Evolutionary conservation across 2,113 vertebrate genomes (phyloP), one percentile per base, ranked within the genome.

Genomic region (Mustelus asterias): DNA sequence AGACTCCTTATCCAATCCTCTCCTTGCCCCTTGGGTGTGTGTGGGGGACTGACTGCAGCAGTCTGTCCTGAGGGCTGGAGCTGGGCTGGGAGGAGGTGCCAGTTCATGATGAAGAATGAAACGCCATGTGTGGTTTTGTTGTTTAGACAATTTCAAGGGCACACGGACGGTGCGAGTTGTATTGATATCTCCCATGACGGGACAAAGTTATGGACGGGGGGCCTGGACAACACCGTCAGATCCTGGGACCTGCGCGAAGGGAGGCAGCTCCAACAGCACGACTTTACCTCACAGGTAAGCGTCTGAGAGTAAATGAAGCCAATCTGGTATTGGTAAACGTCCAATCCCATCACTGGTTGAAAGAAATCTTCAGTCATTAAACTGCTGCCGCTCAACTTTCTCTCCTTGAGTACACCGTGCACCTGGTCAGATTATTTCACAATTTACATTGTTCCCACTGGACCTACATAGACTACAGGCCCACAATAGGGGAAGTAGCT

Each of bases 231-330:
- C 97, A 99, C 99, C 0, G 99, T 99, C 80, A 98, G 99, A 3
- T 99, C 98, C 96, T 99, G 99, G 99, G 99, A 99, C 96, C 97
- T 99, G 96, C 97, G 99, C 93, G 99, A 99, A 96, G 99, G 99
- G 0, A 97, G 99, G 1, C 99, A 99, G 97, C 98, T 99, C 8
- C 99, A 99, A 98, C 99, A 99, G 96, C 99, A 99, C 0, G 99
- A 99, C 98, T 99, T 99, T 72, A 99, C 99, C 97, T 99, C 99
- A 96, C 99, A 99, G 98, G 99, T 99, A 67, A 94, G 67, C 26
- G 41, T 26, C n/a, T 65, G 60, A 7, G 1, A 20, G 48, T 5
- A 33, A 65, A 18, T 93, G 33, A 63, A 18, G 44, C 37, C 20
- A 37, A 18, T 9, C 11, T 13, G 29, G 20, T 16, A 13, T 37